A percentile compares a stretch with the other conserved stretches of the same genome.
phyloP scores from a whole-genome alignment of 1,140 invertebrate species.

The Theocolax elegans region DNA sequence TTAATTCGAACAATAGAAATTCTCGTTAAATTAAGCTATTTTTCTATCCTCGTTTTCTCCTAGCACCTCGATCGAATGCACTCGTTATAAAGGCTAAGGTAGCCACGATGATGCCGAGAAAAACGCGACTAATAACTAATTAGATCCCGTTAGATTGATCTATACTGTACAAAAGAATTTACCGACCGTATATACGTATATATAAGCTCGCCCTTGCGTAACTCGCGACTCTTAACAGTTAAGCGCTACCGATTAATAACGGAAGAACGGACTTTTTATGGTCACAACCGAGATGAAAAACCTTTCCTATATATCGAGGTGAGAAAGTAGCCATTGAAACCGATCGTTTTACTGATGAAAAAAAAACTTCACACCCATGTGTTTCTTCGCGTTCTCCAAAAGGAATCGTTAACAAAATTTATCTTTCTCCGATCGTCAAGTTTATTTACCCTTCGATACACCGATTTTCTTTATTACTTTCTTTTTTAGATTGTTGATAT shows the following conservation, averaged over 20 bases:
- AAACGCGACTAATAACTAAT: constrained; percentile 7
- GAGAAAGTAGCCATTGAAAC: constrained; percentile 1
- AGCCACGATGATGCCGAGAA: no score
- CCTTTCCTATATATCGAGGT: background rate
- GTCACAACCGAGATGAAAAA: background rate
- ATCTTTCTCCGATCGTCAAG: no score
- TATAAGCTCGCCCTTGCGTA: background rate
- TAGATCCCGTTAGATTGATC: constrained; percentile 20
- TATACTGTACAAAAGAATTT: background rate
- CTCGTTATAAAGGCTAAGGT: background rate
- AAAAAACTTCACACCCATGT: background rate
- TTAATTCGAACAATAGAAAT: background rate
- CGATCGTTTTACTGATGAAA: constrained; percentile 5
- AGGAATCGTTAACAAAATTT: no score
- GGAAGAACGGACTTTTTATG: constrained; percentile 4
- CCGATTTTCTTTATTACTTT: no score
- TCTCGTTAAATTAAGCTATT: constrained; percentile 17
- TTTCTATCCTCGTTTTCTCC: background rate
- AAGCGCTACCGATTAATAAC: constrained; percentile 23
- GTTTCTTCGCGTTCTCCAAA: no score
- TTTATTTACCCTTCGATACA: no score
- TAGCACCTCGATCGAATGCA: background rate
- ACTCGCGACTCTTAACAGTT: constrained; percentile 19
- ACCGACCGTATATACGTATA: background rate
- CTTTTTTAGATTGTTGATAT: no score